Percentiles rank a stretch among this genome's conserved stretches.
Conservation (phyloP, 2,888 invertebrate genomes). For the Drosophila limbata region DNA sequence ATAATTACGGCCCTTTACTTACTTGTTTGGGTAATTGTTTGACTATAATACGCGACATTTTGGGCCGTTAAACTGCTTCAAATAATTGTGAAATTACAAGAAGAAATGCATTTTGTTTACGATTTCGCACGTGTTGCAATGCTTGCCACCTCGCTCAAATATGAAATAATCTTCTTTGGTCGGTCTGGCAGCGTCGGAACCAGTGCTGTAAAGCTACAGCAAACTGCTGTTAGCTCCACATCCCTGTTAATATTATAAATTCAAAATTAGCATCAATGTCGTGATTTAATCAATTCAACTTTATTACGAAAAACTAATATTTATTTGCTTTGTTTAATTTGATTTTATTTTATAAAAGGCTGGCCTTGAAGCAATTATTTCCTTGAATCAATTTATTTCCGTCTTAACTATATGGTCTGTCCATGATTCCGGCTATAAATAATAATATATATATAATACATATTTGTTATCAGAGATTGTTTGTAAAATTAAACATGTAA, state of each 20-base stretch:
- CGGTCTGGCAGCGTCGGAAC: conserved; percentile 6
- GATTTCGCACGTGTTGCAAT: conserved; percentile 50
- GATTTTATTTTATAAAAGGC: background rate
- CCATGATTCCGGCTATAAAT: conserved; percentile 9
- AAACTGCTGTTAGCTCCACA: conserved; percentile 1
- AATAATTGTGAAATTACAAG: conserved; percentile 12
- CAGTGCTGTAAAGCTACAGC: conserved; percentile 2
- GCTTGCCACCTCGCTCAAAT: conserved; percentile 36
- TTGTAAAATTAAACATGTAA: conserved; percentile 14
- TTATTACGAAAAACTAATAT: no score
- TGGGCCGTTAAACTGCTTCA: conserved; percentile 3
- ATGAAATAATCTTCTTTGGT: no score
- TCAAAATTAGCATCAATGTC: background rate
- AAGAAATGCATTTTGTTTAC: conserved; percentile 67
- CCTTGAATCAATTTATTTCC: conserved; percentile 15
- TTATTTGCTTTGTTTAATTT: background rate
- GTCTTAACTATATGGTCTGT: conserved; percentile 1
- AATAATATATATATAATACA: no score
- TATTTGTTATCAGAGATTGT: conserved; percentile 7
- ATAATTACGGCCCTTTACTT: conserved; percentile 80
- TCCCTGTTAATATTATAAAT: background rate
- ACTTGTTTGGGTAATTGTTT: conserved; percentile 96
- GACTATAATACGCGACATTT: conserved; percentile 92
- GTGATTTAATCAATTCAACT: no score
- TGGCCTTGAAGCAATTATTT: conserved; percentile 7